A percentile compares a stretch with the other conserved stretches of the same genome.
phyloP scores from a whole-genome alignment of 2,113 vertebrate species.

The Lepisosteus oculatus region DNA sequence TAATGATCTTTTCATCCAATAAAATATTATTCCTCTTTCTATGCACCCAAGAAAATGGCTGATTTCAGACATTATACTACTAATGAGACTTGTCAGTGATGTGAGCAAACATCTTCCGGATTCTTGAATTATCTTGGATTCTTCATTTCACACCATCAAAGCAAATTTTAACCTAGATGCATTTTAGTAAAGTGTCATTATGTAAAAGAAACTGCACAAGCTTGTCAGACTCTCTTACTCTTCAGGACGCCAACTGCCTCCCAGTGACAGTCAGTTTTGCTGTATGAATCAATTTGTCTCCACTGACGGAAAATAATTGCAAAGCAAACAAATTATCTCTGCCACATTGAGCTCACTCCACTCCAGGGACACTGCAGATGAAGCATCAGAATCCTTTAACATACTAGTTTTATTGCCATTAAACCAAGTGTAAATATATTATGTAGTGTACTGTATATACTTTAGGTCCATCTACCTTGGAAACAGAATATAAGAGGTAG shows the following conservation, averaged over 20 bases:
- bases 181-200: constrained; percentile 9
- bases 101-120: too few species aligned
- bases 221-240: constrained; percentile 55
- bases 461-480: not conserved
- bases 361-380: constrained; percentile 61
- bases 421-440: constrained; percentile 36
- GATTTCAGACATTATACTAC: too few species aligned
- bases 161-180: not conserved
- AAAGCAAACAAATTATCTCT: constrained; percentile 95
- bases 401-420: constrained; percentile 29
- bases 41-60: too few species aligned
- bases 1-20: too few species aligned
- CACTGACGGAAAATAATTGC: constrained; percentile 93
- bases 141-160: not conserved
- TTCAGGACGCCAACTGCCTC: constrained; percentile 53
- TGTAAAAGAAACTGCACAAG: constrained; percentile 37
- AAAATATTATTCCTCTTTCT: too few species aligned
- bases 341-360: constrained; percentile 80
- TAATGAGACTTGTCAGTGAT: too few species aligned
- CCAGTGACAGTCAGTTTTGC: constrained; percentile 65
- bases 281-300: constrained; percentile 90
- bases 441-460: constrained; percentile 18
- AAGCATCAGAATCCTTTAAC: constrained; percentile 46
- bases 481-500: constrained; percentile 32
- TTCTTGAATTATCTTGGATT: not conserved